Base-by-base conservation (phyloP, 2,113 vertebrate species). In the Dipodomys merriami region DNA sequence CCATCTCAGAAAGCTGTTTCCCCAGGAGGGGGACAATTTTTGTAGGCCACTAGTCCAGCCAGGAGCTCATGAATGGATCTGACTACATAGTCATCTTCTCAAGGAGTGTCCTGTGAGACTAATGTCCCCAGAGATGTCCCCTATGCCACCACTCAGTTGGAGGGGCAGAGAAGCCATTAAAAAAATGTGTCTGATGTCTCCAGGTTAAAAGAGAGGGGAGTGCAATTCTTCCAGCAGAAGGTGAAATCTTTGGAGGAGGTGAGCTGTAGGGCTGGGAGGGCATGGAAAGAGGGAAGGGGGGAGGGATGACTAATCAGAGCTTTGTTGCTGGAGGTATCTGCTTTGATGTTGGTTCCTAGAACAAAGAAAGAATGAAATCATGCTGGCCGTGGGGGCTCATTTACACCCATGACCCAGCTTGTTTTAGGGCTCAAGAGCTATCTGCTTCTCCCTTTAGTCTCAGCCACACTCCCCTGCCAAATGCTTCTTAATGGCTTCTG, bases 231-330 rank as follows among this genome's bases (percentile, higher is more conserved):
- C 96, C 98, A 98, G 7, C 98, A 95, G 97, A 99, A 98, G 97
- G 98, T 99, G 29, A 84, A 97, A 35, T 99, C 99, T 82, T 99
- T 99, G 95, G 97, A 98, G 94, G 99, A 99, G 99, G 99, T 99
- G 85, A 96, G 98, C 35, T 79, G 22, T 35, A 0, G 23, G 71
- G 60, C 29, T 1, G 8, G 18, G 25, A 39, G 27, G n/a, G 53
- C 8, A 0, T n/a, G 35, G 83, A 0, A 15, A 3, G 0, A 3
- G 71, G 39, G 53, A 16, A 57, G 64, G 15, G 3, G 4, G 71
- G 39, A 62, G 68, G 11, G 22, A 77, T 5, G 69, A 22, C n/a
- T n/a, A n/a, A n/a, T 39, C 29, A 22, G 22, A 15, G 19, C 53
- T 65, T 9, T 60, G 20, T 72, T 72, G 13, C 49, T 71, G 30